Conservation (phyloP, 2,888 invertebrate species). For the Halictus ligatus region DNA sequence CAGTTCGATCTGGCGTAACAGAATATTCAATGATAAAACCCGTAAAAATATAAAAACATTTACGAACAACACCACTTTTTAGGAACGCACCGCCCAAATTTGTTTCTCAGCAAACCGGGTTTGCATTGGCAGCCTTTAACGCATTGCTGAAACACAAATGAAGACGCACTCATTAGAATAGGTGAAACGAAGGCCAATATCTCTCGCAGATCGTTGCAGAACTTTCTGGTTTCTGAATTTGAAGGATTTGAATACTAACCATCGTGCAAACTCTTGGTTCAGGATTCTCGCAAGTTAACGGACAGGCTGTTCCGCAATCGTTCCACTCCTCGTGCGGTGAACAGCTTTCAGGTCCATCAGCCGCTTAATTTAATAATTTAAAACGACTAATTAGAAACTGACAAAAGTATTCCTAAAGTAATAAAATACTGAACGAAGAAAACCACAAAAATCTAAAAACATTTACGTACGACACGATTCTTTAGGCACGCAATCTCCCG, state of each 20-base stretch:
- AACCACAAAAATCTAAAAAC: not conserved
- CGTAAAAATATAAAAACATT: too few relatives aligned
- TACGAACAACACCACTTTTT: not conserved
- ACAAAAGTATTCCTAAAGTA: not conserved
- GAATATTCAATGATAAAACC: not conserved
- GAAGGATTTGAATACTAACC: not conserved
- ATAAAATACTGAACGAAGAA: too few relatives aligned
- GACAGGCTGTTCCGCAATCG: not conserved
- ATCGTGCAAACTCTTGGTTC: not conserved
- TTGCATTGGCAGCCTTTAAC: not conserved
- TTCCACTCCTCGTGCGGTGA: not conserved
- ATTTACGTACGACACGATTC: not conserved
- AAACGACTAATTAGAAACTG: not conserved
- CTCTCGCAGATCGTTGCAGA: not conserved
- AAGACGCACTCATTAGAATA: too few relatives aligned
- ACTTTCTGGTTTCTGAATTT: too few relatives aligned
- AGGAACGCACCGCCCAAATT: not conserved
- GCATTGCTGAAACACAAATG: not conserved
- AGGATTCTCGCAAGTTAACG: not conserved
- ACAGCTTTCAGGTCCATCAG: not conserved
- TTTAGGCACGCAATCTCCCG: not conserved
- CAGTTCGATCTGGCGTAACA: not conserved
- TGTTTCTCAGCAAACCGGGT: not conserved
- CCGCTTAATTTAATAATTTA: not conserved
- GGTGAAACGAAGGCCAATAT: too few relatives aligned